Base-by-base conservation (phyloP, 2,113 vertebrate species). In the Heterocephalus glaber region DNA sequence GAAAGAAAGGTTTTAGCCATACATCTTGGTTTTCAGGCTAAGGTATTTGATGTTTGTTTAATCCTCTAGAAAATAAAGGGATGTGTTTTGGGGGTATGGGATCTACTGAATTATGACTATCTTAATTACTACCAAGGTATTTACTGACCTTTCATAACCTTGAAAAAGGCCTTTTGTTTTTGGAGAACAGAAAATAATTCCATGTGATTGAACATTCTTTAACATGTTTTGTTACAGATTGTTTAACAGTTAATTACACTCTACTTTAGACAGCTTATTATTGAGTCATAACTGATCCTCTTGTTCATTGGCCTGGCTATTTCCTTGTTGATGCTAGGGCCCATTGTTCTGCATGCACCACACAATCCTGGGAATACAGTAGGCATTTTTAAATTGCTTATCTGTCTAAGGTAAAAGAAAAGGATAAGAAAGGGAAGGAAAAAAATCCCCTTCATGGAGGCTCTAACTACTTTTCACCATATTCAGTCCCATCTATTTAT, bases 391-490 rank as follows among this genome's bases (percentile, higher is more conserved):
- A 52, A 89, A 86, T 52, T 68, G 35, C 35, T 86, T 85, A 41
- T 87, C 52, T 90, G 56, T 38, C 19, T 17, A 3, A n/a, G 44
- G 8, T 65, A 82, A 80, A 83, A 66, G 14, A 72, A 65, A 58
- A 47, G 22, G 11, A 80, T 92, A 38, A 74, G 44, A 52, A 91
- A 92, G 28, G 33, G 12, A 88, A 95, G 30, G 26, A 41, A 94
- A 41, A 94, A 76, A 33, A 41, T 89, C 33, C 10, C 92, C 84
- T 88, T 52, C 52, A 7, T 60, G 38, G 26, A 90, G 20, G 26
- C 90, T 89, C 8, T 92, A 96, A 88, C 88, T 24, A 7, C 12
- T 84, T 87, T 61, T 94, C 41, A 94, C 19, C 49, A 85, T 88
- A 70, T 90, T 92, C 72, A 82, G 26, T 77, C 1, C 26, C 33